Base-by-base conservation (phyloP, 2,113 vertebrate genomes). In the Chaenogobius annularis region DNA sequence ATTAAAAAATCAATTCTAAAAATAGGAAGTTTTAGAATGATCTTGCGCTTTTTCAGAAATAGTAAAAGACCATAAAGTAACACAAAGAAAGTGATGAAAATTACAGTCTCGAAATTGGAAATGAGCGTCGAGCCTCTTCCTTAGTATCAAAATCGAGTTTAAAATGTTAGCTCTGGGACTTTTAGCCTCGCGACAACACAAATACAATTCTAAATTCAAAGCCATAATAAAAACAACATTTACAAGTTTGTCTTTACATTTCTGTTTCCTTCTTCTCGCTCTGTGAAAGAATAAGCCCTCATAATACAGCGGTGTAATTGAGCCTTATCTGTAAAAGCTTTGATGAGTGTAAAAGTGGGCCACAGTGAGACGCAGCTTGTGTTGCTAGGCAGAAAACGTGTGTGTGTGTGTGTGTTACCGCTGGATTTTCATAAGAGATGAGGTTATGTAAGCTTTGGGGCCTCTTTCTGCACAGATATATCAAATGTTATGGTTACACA, bases 331-430 rank as follows among this genome's bases (percentile, higher is more conserved):
- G 77, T 70, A 74, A 1, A 64, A 31, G 46, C 68, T 73, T 74
- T 72, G 59, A 72, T 81, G 48, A 81, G 64, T 72, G 43, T 75
- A 10, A 73, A 89, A 79, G 26, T 81, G 66, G 77, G 76, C 68
- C 75, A 82, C n/a, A 5, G 7, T 15, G 50, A 79, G 3, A 37
- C 37, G 17, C 48, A 26, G 1, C 52, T 50, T 65, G 26, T 85
- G 87, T 89, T 89, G 78, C 89, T 59, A 73, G 77, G 89, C 79
- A 86, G 84, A 85, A 65, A 64, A 74, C 64, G 65, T 76, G 37
- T 52, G 47, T 47, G 55, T 56, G 26, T 31, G 54, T 56, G 20
- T 56, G 54, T 56, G 20, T 23, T 67, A 11, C 50, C 69, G 71
- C 72, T 75, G 64, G 35, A 74, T 55, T 65, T 46, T 17, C 17